Evolutionary conservation across 2,888 invertebrate species (phyloP), one percentile per base, ranked within the genome.

Genomic region (Monopis laevigella): DNA sequence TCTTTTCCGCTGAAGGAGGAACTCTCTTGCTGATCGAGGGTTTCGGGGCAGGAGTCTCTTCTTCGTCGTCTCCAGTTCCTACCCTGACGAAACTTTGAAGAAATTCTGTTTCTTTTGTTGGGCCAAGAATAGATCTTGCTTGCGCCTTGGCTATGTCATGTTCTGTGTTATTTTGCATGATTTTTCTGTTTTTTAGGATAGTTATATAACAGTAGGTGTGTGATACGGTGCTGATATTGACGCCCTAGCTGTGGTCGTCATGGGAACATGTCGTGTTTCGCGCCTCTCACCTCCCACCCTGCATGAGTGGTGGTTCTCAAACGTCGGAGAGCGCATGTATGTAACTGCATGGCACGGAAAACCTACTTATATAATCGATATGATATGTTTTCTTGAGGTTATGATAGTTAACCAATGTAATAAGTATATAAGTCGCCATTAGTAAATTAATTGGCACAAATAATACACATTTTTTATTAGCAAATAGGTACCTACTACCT

Each of bases 41-140:
- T 46, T 75, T 78, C 10, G 57, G 71, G 1, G 61, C 56, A 1
- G 84, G 82, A 4, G 53, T 47, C 32, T 82, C 82, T 18, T 82
- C 78, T 28, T 84, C 84, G 3, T 83, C 82, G 17, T 84, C 82
- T 2, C 83, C 85, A 5, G 84, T 69, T 18, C 86, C 89, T 12
- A 89, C 85, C 39, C 91, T 82, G 11, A 90, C 88, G 60, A 90
- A 93, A 60, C 91, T 91, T 70, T 91, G 90, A 12, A 93, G 63
- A 52, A 92, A 84, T 59, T 92, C 92, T 10, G 88, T 86, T 50
- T 90, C 86, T 55, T 88, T 84, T 34, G 86, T 85, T 19, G 86
- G 82, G 41, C 87, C 86, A n/a, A 89, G 69, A 39, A 88, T 87
- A 45, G 84, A 84, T 36, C 81, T 81, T 27, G 82, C 77, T 50